A percentile compares a stretch with the other conserved stretches of the same genome.
These are phyloP conservation scores for Amphilophus citrinellus DNA, from an alignment of 2,113 vertebrate genomes.

Conservation along the genomic window DNA sequence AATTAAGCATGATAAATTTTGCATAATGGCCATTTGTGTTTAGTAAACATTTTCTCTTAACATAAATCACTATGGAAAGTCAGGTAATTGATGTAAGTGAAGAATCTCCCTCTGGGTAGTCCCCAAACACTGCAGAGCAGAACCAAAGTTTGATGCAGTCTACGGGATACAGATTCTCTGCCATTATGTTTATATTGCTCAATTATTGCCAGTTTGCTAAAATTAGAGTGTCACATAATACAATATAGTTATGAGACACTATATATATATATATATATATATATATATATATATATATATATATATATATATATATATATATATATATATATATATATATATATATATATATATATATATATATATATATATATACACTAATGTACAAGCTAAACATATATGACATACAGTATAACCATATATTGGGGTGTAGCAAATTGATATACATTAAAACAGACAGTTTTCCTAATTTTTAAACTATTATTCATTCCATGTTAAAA, in stretches of 20 bases:
- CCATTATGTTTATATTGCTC: not conserved
- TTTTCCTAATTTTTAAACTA: not conserved
- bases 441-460: not conserved
- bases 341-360: no score
- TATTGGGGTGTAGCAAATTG: not conserved
- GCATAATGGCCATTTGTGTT: conserved; percentile 59
- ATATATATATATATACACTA: not conserved
- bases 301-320: no score
- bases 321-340: no score
- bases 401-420: not conserved
- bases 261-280: no score
- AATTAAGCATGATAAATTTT: conserved; percentile 59
- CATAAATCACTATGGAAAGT: conserved; percentile 51
- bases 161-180: not conserved
- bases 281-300: no score
- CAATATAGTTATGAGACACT: no score
- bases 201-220: not conserved
- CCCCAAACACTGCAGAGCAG: conserved; percentile 13
- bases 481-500: not conserved
- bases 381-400: not conserved
- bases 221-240: conserved; percentile 8
- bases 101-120: not conserved
- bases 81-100: conserved; percentile 37
- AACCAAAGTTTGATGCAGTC: not conserved
- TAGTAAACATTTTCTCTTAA: conserved; percentile 56